Evolutionary conservation across 2,113 vertebrate species (phyloP).

Genomic region (Blennius ocellaris): DNA sequence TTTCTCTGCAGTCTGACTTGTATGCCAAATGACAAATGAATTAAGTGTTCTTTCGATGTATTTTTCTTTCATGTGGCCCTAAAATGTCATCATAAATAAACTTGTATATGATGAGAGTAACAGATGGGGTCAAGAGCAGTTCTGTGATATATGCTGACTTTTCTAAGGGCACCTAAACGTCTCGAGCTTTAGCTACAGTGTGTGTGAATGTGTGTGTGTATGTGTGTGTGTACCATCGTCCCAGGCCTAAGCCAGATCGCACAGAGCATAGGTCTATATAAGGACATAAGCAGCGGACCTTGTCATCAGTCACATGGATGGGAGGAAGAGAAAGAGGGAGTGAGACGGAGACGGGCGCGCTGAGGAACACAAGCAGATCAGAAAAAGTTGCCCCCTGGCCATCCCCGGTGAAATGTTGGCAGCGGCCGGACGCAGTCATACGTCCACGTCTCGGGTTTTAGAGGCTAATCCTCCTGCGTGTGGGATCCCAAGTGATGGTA

Average conservation of each 20-base stretch:
- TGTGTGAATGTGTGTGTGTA: conserved; percentile 33
- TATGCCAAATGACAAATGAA: too few relatives aligned
- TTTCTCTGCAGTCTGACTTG: too few relatives aligned
- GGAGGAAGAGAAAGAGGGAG: conserved; percentile 62
- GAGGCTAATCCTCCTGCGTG: neutral
- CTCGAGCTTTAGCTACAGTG: conserved; percentile 10
- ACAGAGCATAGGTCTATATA: conserved; percentile 81
- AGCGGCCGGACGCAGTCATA: neutral
- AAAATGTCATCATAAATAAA: too few relatives aligned
- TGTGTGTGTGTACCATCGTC: conserved; percentile 29
- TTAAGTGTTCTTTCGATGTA: too few relatives aligned
- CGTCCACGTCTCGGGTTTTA: neutral
- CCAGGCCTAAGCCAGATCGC: conserved; percentile 51
- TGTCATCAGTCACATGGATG: conserved; percentile 76
- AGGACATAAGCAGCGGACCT: conserved; percentile 78
- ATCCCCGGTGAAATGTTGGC: neutral
- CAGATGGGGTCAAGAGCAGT: neutral
- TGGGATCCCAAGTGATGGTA: conserved; percentile 1
- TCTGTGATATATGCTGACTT: conserved; percentile 13
- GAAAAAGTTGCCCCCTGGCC: conserved; percentile 28
- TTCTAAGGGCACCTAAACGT: conserved; percentile 41
- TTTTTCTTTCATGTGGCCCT: too few relatives aligned
- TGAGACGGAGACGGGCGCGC: conserved; percentile 36
- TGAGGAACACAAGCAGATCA: conserved; percentile 31
- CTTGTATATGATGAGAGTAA: neutral